Conservation (phyloP, 2,888 invertebrate species). For the Microctonus hyperodae region DNA sequence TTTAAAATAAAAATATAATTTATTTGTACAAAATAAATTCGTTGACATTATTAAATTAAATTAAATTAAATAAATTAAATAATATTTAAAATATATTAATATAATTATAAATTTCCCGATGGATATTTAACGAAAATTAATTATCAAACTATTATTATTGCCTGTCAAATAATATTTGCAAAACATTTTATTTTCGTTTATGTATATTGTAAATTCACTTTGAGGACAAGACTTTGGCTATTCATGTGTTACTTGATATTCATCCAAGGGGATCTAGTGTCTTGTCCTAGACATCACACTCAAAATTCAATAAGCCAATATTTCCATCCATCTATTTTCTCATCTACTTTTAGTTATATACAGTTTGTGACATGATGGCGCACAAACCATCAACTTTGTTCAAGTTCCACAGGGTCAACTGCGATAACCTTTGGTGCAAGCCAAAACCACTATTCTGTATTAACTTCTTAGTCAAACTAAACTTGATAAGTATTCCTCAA, state of each 20-base stretch:
- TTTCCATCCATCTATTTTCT: conserved; percentile 21
- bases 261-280: conserved; percentile 40
- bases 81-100: too few relatives aligned
- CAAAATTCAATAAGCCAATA: conserved; percentile 50
- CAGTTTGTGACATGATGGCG: conserved; percentile 9
- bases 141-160: neutral
- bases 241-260: conserved; percentile 52
- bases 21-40: too few relatives aligned
- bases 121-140: neutral
- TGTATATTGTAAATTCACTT: conserved; percentile 3
- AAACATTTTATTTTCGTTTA: neutral
- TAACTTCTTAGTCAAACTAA: neutral
- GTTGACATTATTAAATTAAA: too few relatives aligned
- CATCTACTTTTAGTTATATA: conserved; percentile 17
- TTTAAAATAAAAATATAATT: too few relatives aligned
- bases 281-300: conserved; percentile 44
- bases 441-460: conserved; percentile 28
- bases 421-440: conserved; percentile 52
- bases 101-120: too few relatives aligned
- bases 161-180: neutral
- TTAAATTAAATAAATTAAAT: too few relatives aligned
- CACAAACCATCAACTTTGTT: conserved; percentile 47
- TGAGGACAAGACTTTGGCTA: conserved; percentile 23
- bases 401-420: conserved; percentile 48
- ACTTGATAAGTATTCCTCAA: conserved; percentile 21